These are phyloP conservation scores for Apostichopus parvimensis DNA, from an alignment of 35 echinoderm and acorn worm species.

Conservation along the genomic window DNA sequence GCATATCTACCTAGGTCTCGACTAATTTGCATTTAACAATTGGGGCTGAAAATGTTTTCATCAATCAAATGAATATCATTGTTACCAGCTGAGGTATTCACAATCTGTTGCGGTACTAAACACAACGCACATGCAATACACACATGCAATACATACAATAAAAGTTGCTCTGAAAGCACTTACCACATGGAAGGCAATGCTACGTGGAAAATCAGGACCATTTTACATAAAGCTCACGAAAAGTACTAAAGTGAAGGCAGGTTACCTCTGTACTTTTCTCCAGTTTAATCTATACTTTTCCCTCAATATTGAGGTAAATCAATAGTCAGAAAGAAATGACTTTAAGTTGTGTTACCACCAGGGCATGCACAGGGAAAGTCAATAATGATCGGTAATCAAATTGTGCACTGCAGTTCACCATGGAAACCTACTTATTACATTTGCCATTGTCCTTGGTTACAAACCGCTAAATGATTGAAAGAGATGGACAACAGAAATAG, in stretches of 20 bases:
- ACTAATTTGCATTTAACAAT: too few species aligned
- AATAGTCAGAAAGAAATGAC: not conserved
- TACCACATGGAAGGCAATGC: too few species aligned
- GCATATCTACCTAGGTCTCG: too few species aligned
- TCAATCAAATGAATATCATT: too few species aligned
- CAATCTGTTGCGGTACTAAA: too few species aligned
- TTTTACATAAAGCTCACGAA: not conserved
- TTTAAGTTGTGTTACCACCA: not conserved
- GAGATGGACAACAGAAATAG: too few species aligned
- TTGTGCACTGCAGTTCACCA: not conserved
- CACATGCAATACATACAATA: too few species aligned
- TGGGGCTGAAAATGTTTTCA: too few species aligned
- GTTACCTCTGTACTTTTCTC: not conserved
- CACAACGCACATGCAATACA: too few species aligned
- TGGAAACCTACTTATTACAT: constrained; percentile 18
- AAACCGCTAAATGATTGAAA: not conserved
- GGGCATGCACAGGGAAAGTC: not conserved
- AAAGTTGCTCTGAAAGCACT: too few species aligned
- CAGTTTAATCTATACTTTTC: constrained; percentile 3
- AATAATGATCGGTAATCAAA: constrained; percentile 23
- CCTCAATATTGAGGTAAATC: constrained; percentile 2
- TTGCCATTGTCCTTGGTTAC: not conserved
- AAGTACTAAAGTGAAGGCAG: not conserved
- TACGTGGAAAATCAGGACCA: too few species aligned
- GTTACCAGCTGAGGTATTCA: too few species aligned